Evolutionary conservation across 2,888 invertebrate genomes (phyloP), one percentile per base, ranked within the genome.

Genomic region (Pachydiplax longipennis): DNA sequence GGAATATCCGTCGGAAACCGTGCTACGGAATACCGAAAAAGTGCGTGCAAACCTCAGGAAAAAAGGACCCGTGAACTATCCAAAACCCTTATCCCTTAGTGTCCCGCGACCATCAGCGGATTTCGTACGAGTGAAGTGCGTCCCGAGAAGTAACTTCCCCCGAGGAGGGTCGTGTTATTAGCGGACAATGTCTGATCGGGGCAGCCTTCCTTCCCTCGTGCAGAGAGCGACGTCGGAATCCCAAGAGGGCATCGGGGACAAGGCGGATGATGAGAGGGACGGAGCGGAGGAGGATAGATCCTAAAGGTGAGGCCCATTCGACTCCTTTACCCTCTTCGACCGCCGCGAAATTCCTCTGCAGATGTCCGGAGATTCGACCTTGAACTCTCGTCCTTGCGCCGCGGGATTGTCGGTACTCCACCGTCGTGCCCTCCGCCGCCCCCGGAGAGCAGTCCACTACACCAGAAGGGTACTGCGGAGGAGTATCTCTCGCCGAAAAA

Each of bases 361-460:
- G 6, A 8, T 61, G 5, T 61, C 25, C 58, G 15, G 31, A 31
- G 6, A 4, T 87, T 37, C 87, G 87, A 87, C 87, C 87, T 87
- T 87, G 87, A 87, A 58, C 87, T 37, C 35, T n/a, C 40, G 87
- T 65, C 87, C 87, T 87, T 87, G 58, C 58, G 58, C 31, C 35
- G 53, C 0, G 48, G 48, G 44, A 44, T 80, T 80, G 37, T 80
- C 80, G 18, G 80, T 82, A 25, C 83, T 61, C 5, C 35, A 5
- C 8, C 44, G 53, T 58, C 37, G 0, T 58, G 53, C 53, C 31
- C 10, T 48, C n/a, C 82, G 40, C 82, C 25, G 31, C 53, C 10
- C 44, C 44, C 10, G 35, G 53, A 61, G 83, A 83, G 18, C 58
- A 83, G 87, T 87, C 87, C 87, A 87, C 87, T 83, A 37, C 61